phyloP scores from a whole-genome alignment of 2,797 vertebrate genomes.

The Catostomus latipinnis region DNA sequence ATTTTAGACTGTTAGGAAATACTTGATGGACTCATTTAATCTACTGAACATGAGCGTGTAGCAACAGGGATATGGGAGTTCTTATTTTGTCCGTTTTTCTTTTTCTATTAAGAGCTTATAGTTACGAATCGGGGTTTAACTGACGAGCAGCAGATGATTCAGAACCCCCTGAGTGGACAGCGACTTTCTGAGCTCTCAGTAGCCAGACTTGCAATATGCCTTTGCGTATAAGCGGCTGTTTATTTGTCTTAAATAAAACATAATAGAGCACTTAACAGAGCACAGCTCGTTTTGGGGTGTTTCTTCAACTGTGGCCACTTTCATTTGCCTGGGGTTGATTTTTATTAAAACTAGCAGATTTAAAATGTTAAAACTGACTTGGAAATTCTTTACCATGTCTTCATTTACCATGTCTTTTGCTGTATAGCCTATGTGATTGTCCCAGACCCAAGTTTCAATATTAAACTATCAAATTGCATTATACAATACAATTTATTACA shows the following conservation, averaged over 20 bases:
- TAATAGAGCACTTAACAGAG: not conserved
- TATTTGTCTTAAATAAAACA: not conserved
- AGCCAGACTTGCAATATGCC: not conserved
- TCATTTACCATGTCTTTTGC: too few relatives aligned
- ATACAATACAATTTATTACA: too few relatives aligned
- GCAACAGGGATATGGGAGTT: not conserved
- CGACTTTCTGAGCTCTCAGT: constrained; percentile 32
- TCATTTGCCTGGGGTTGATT: too few relatives aligned
- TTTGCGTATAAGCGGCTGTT: not conserved
- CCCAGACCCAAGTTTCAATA: too few relatives aligned
- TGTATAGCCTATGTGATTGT: too few relatives aligned
- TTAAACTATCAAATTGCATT: too few relatives aligned
- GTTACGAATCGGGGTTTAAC: not conserved
- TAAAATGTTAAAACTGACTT: too few relatives aligned
- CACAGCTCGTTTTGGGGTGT: not conserved
- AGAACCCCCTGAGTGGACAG: constrained; percentile 81
- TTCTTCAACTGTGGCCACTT: too few relatives aligned
- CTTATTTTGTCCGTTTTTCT: not conserved
- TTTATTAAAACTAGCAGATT: too few relatives aligned
- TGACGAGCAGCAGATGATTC: constrained; percentile 67
- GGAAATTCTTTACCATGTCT: too few relatives aligned
- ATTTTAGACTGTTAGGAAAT: not conserved
- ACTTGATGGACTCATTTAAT: not conserved
- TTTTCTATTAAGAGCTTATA: too few relatives aligned
- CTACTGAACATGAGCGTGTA: not conserved